Percentiles rank a stretch among this genome's conserved stretches.
Conservation (phyloP, 2,888 invertebrate species). For the Chaitophorus viminalis region DNA sequence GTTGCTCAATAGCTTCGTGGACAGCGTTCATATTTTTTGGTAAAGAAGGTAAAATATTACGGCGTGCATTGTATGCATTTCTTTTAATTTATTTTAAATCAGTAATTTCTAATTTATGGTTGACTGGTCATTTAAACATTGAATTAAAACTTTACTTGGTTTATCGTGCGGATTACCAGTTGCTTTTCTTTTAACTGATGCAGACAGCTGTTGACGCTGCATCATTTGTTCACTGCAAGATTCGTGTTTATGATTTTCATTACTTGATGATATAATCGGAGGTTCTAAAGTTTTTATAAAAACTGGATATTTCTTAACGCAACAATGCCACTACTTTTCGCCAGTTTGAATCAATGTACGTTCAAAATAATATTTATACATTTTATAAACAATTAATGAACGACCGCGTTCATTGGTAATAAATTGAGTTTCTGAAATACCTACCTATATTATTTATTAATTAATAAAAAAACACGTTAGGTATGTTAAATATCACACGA, state of each 20-base stretch:
- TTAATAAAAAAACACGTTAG: too few relatives aligned
- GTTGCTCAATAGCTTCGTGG: too few relatives aligned
- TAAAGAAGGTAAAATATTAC: too few relatives aligned
- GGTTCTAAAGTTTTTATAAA: background rate
- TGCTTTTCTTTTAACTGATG: background rate
- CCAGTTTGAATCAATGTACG: background rate
- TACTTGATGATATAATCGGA: too few relatives aligned
- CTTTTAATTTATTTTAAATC: background rate
- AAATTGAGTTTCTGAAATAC: too few relatives aligned
- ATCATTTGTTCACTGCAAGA: slow-evolving; percentile 21
- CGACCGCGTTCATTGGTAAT: too few relatives aligned
- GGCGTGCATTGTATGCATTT: slow-evolving; percentile 13
- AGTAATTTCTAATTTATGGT: background rate
- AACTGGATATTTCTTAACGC: slow-evolving; percentile 2
- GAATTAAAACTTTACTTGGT: slow-evolving; percentile 24
- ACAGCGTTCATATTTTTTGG: too few relatives aligned
- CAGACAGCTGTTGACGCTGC: background rate
- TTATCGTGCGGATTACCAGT: background rate
- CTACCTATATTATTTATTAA: too few relatives aligned
- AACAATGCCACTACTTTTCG: slow-evolving; percentile 13
- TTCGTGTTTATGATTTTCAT: too few relatives aligned
- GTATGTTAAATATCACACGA: too few relatives aligned
- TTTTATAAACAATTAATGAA: too few relatives aligned
- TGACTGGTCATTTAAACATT: background rate
- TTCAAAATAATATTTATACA: too few relatives aligned